These are phyloP conservation scores for Harpegnathos saltator DNA, from an alignment of 1,140 invertebrate species.

Conservation along the genomic window DNA sequence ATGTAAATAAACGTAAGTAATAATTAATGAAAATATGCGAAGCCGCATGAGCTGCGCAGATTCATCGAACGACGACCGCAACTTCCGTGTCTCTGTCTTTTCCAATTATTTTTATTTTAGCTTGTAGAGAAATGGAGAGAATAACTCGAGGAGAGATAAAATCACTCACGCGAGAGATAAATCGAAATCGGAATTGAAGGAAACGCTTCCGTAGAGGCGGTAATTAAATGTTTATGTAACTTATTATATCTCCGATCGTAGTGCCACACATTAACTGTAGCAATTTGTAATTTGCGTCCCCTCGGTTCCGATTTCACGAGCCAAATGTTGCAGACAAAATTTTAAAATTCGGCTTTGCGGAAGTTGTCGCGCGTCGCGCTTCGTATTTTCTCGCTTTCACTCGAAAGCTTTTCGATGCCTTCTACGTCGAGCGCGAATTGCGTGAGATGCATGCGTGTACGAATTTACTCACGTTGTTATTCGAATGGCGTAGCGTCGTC, in stretches of 20 bases:
- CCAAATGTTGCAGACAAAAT: background rate
- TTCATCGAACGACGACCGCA: constrained; percentile 11
- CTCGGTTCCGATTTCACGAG: constrained; percentile 1
- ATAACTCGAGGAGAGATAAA: background rate
- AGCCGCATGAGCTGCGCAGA: constrained; percentile 56
- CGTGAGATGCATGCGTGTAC: background rate
- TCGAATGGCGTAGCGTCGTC: constrained; percentile 88
- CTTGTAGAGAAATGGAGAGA: background rate
- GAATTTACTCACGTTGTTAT: constrained; percentile 8
- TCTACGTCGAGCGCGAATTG: background rate
- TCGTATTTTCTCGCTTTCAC: constrained; percentile 52
- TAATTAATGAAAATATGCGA: constrained; percentile 32
- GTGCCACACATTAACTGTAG: constrained; percentile 16
- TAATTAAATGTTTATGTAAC: constrained; percentile 20
- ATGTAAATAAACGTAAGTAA: constrained; percentile 53
- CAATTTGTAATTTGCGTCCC: background rate
- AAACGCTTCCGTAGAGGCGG: background rate
- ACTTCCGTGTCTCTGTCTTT: constrained; percentile 37
- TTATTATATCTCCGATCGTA: background rate
- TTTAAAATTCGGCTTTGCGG: background rate
- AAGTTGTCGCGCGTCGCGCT: constrained; percentile 46
- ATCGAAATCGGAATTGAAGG: background rate
- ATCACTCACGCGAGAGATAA: background rate
- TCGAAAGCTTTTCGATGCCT: constrained; percentile 48
- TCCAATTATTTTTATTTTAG: background rate